Evolutionary conservation across 2,888 invertebrate species (phyloP).

Genomic region (Catotricha subobsoleta): DNA sequence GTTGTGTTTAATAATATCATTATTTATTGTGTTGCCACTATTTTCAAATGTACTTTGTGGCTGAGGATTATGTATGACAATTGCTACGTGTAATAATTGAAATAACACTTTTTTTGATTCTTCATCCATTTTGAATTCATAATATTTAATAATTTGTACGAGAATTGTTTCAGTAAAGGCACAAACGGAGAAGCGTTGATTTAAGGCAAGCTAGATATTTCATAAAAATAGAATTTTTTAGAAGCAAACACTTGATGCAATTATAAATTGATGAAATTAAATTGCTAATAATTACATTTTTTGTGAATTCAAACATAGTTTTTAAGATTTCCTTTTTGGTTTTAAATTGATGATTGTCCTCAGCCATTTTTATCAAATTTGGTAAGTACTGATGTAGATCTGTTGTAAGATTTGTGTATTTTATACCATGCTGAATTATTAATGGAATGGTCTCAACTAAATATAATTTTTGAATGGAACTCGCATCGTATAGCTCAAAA

Average conservation of each 20-base stretch:
- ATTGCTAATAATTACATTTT: neutral
- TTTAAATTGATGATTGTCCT: neutral
- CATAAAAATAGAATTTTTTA: neutral
- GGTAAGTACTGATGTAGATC: constrained; percentile 1
- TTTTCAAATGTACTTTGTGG: neutral
- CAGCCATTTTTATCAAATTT: neutral
- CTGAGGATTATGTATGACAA: constrained; percentile 2
- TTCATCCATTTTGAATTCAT: constrained; percentile 1
- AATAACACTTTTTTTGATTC: constrained; percentile 1
- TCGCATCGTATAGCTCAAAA: constrained; percentile 2
- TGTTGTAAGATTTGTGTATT: neutral
- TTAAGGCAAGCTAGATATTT: constrained; percentile 3
- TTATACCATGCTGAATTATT: neutral
- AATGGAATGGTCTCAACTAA: constrained; percentile 3
- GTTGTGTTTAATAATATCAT: neutral
- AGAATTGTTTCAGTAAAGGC: constrained; percentile 5
- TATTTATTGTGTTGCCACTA: neutral
- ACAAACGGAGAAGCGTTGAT: constrained; percentile 4
- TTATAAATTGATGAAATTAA: neutral
- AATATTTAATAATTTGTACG: neutral
- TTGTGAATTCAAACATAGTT: constrained; percentile 1
- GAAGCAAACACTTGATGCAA: neutral
- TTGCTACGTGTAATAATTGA: neutral
- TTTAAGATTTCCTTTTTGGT: neutral
- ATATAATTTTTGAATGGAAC: neutral